phyloP scores from a whole-genome alignment of 2,888 invertebrate species.

The Petrolisthes manimaculis region DNA sequence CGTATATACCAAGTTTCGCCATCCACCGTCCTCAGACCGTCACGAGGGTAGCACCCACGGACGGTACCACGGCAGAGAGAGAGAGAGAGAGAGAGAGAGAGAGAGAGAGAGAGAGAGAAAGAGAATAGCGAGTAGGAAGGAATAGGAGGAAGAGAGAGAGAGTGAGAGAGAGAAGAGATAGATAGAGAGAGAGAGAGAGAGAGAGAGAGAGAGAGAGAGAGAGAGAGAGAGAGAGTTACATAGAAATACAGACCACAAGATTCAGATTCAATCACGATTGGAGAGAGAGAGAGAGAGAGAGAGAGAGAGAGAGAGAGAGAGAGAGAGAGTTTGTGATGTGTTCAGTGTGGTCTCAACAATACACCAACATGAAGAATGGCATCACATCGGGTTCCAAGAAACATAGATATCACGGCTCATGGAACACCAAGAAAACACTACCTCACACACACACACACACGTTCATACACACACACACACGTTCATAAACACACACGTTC shows the following conservation, averaged over 20 bases:
- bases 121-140: background rate
- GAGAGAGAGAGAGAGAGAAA: background rate
- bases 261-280: background rate
- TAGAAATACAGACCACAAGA: no score
- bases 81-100: background rate
- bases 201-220: background rate
- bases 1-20: background rate
- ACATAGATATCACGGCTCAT: no score
- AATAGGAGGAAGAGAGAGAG: background rate
- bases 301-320: background rate
- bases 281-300: background rate
- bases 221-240: no score
- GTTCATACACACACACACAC: background rate
- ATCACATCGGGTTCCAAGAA: no score
- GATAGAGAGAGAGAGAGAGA: background rate
- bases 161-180: background rate
- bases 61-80: background rate
- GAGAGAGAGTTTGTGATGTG: background rate
- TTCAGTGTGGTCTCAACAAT: no score
- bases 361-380: no score
- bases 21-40: background rate
- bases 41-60: background rate
- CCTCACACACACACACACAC: background rate
- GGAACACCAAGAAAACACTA: background rate
- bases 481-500: background rate